These are phyloP conservation scores for Dendrophyllia cribrosa DNA, from an alignment of 64 coral and sea anemone species.

Conservation along the genomic window DNA sequence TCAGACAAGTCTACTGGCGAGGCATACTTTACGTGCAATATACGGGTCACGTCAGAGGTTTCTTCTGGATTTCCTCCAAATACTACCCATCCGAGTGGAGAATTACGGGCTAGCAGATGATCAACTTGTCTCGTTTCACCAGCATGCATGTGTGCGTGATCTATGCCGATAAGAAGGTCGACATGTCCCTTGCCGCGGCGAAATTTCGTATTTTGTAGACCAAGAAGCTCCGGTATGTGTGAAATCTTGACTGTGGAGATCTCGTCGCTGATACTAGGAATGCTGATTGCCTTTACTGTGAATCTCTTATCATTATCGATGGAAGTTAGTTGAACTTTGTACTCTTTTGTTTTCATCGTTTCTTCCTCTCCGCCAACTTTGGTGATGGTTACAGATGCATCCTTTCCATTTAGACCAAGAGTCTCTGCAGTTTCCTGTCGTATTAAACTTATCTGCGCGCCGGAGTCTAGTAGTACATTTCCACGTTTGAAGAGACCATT, in stretches of 20 bases:
- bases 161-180: constrained; percentile 48
- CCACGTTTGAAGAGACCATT: no score
- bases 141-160: constrained; percentile 51
- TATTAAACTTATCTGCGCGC: no score
- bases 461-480: no score
- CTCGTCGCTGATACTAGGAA: constrained; percentile 67
- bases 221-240: constrained; percentile 28
- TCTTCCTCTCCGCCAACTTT: no score
- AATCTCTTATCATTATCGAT: no score
- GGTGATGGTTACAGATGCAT: no score
- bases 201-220: constrained; percentile 29
- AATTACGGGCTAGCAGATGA: constrained; percentile 50
- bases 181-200: constrained; percentile 21
- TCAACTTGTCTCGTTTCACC: constrained; percentile 47
- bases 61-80: constrained; percentile 43
- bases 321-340: no score
- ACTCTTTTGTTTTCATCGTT: no score
- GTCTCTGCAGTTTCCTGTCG: no score
- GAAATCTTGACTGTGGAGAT: background rate
- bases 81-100: constrained; percentile 60
- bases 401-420: no score
- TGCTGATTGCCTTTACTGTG: no score
- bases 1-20: constrained; percentile 22
- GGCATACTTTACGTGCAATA: constrained; percentile 10
- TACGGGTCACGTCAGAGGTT: background rate